Conservation (phyloP, 2,113 vertebrate species). For the Cygnus atratus region DNA sequence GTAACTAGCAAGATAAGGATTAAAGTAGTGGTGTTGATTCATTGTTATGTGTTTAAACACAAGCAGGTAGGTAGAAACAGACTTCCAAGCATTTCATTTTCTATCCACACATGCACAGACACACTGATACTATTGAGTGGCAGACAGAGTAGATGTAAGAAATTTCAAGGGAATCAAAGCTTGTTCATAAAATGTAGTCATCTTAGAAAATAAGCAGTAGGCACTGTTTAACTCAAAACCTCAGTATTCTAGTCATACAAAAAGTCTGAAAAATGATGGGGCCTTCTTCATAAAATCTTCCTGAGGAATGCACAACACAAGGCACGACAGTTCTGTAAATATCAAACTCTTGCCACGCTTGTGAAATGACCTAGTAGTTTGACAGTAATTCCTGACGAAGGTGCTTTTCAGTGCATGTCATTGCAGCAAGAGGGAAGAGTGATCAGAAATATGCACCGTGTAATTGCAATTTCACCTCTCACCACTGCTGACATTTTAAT, state of each 20-base stretch:
- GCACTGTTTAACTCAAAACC: not conserved
- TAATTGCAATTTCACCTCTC: not conserved
- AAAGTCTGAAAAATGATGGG: not conserved
- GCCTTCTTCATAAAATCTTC: not conserved
- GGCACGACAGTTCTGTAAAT: not conserved
- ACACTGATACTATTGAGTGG: not conserved
- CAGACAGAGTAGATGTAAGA: not conserved
- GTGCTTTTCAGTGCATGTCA: not conserved
- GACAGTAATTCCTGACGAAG: not conserved
- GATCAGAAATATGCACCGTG: not conserved
- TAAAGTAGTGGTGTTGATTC: not conserved
- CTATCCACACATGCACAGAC: not conserved
- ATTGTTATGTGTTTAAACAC: not conserved
- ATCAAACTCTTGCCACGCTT: not conserved
- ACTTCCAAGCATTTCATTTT: not conserved
- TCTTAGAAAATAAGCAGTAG: not conserved
- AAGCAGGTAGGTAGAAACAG: not conserved
- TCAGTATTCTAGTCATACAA: not conserved
- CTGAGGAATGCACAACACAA: not conserved
- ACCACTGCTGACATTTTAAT: not conserved
- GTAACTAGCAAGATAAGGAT: constrained; percentile 35
- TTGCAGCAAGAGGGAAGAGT: not conserved
- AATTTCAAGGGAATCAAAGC: not conserved
- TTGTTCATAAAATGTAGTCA: not conserved
- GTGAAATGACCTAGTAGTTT: not conserved